Conservation (phyloP, 2,113 vertebrate species). For the Macrotus californicus region DNA sequence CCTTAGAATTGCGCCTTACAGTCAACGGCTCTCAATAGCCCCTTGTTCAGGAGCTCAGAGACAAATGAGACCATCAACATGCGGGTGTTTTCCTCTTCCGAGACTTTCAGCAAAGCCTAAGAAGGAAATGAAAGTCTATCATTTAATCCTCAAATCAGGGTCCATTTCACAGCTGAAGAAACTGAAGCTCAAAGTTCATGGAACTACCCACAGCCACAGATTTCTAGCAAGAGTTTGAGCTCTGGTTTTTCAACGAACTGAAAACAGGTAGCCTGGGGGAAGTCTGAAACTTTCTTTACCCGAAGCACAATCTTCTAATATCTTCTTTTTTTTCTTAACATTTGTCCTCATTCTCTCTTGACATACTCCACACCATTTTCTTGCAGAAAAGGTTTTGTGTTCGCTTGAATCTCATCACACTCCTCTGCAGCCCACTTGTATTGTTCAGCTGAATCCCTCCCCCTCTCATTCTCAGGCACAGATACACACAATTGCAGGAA, state of each 20-base stretch:
- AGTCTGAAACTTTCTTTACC: neutral
- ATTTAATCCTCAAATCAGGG: neutral
- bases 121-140: neutral
- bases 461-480: neutral
- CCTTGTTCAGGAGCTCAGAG: neutral
- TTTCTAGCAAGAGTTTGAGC: neutral
- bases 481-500: neutral
- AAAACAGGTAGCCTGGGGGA: neutral
- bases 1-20: neutral
- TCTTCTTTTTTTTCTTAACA: neutral
- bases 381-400: neutral
- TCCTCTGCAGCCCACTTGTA: neutral
- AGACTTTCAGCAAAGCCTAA: neutral
- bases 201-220: neutral
- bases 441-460: neutral
- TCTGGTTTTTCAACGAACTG: neutral
- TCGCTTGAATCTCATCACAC: neutral
- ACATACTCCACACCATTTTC: neutral
- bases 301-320: neutral
- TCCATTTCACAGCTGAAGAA: neutral
- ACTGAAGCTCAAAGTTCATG: neutral
- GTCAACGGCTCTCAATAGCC: neutral
- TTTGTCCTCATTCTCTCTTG: neutral
- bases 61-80: neutral
- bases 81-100: neutral